phyloP scores from a whole-genome alignment of 2,888 invertebrate species.

The Dicranocentrus wangi region DNA sequence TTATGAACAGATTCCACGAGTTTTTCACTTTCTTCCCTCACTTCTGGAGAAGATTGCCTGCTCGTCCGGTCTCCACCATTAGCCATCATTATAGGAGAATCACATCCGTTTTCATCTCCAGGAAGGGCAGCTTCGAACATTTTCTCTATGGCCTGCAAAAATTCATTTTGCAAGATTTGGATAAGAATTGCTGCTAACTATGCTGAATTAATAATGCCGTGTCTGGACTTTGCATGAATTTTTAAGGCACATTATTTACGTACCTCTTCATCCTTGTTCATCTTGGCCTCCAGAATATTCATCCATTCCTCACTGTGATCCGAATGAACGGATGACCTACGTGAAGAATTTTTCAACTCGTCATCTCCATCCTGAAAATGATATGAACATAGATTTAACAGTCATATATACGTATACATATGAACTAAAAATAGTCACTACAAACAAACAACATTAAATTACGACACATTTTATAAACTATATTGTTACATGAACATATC shows the following conservation, averaged over 20 bases:
- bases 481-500: too few relatives aligned
- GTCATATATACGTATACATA: too few relatives aligned
- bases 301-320: slow-evolving; percentile 70
- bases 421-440: too few relatives aligned
- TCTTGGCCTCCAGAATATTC: slow-evolving; percentile 68
- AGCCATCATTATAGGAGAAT: slow-evolving; percentile 1
- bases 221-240: too few relatives aligned
- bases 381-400: too few relatives aligned
- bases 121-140: slow-evolving; percentile 61
- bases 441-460: too few relatives aligned
- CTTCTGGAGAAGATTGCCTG: slow-evolving; percentile 11
- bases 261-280: slow-evolving; percentile 69
- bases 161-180: too few relatives aligned
- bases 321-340: slow-evolving; percentile 70
- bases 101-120: slow-evolving; percentile 26
- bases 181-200: too few relatives aligned
- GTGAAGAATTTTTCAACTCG: slow-evolving; percentile 62
- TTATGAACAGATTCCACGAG: slow-evolving; percentile 32
- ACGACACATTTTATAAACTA: too few relatives aligned
- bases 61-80: too few relatives aligned
- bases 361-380: slow-evolving; percentile 52
- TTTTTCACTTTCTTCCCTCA: slow-evolving; percentile 21
- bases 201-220: too few relatives aligned
- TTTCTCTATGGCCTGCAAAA: slow-evolving; percentile 57
- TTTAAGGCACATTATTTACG: too few relatives aligned